Evolutionary conservation across 92 coral and sea anemone genomes (phyloP).

Genomic region (Porites rus): DNA sequence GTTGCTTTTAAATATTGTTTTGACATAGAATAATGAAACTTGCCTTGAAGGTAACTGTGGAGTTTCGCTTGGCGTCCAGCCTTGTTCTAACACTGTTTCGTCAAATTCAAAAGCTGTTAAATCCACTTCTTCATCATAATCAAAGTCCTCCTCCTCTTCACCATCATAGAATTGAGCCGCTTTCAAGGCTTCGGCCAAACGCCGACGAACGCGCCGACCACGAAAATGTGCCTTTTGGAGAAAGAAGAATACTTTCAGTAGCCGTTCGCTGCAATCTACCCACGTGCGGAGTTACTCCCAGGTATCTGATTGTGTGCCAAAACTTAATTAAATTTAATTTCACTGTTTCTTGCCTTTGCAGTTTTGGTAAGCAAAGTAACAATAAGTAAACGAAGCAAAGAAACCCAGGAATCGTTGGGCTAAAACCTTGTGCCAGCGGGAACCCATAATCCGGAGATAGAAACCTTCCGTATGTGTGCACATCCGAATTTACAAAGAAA

Average conservation of each 20-base stretch:
- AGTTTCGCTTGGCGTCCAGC: constrained; percentile 89
- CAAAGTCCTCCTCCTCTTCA: constrained; percentile 81
- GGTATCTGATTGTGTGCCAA: no score
- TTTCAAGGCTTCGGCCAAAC: constrained; percentile 77
- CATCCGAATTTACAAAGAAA: no score
- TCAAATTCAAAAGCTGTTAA: constrained; percentile 93
- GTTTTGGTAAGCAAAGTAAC: no score
- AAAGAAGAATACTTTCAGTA: not conserved
- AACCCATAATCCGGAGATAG: no score
- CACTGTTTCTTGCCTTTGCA: no score
- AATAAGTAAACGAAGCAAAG: no score
- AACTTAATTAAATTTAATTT: no score
- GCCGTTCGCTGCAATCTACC: no score
- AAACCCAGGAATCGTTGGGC: no score
- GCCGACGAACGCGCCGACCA: constrained; percentile 89
- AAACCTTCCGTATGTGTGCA: no score
- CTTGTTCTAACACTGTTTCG: constrained; percentile 75
- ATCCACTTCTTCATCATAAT: constrained; percentile 97
- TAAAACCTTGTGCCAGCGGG: no score
- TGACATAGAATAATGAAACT: not conserved
- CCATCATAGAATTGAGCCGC: constrained; percentile 56
- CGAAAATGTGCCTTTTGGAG: constrained; percentile 83
- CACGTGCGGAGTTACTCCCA: no score
- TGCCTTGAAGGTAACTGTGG: constrained; percentile 95
- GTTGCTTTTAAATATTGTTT: not conserved